Conservation (phyloP, 35 echinoderm and acorn worm genomes). For the Heliocidaris tuberculata region DNA sequence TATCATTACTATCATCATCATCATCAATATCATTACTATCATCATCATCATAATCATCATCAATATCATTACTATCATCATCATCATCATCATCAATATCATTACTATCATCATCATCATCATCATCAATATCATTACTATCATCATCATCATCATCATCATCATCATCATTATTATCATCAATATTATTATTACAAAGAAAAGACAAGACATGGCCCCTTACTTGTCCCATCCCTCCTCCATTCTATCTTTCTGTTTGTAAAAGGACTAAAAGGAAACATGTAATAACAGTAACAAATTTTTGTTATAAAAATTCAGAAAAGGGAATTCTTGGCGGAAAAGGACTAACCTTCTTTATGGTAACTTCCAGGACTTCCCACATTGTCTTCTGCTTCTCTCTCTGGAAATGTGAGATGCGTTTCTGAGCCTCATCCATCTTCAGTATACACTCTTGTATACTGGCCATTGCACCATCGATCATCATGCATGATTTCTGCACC, state of each 20-base stretch:
- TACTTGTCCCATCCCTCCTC: no score
- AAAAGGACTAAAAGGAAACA: no score
- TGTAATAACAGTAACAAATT: no score
- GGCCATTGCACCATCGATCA: background rate
- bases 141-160: background rate
- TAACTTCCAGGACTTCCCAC: background rate
- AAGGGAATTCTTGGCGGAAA: background rate
- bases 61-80: no score
- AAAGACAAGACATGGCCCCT: background rate
- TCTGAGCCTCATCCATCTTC: background rate
- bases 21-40: no score
- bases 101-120: slow-evolving; percentile 1
- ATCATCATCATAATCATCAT: no score
- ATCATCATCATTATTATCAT: background rate
- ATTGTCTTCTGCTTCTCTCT: background rate
- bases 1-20: no score
- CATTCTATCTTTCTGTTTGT: no score
- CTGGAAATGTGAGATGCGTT: background rate
- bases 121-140: background rate
- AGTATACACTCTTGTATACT: background rate
- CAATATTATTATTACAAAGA: background rate
- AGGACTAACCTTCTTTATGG: background rate
- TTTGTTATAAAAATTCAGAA: no score
- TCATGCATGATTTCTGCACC: background rate
- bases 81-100: background rate